Percentiles rank a stretch among this genome's conserved stretches.
phyloP scores from a whole-genome alignment of 1,140 invertebrate genomes.

The Zaprionus lachaisei region DNA sequence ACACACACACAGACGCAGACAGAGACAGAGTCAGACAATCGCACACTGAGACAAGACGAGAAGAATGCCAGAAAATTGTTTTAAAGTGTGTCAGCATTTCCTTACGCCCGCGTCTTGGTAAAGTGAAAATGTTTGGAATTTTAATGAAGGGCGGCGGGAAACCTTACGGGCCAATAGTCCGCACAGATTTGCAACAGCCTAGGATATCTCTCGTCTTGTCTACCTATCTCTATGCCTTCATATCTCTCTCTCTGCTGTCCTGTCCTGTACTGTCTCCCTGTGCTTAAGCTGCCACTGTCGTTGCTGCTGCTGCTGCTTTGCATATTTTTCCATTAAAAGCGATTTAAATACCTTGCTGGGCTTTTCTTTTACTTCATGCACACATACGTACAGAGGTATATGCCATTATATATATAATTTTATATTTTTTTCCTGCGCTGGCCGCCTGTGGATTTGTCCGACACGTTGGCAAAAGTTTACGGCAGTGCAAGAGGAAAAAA shows the following conservation, averaged over 20 bases:
- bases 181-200: constrained; percentile 67
- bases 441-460: constrained; percentile 34
- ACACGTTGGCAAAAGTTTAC: constrained; percentile 51
- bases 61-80: constrained; percentile 78
- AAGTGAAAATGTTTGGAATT: constrained; percentile 81
- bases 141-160: constrained; percentile 71
- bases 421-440: constrained; percentile 20
- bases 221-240: background rate
- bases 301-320: constrained; percentile 53
- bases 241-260: background rate
- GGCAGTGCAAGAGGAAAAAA: no score
- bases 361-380: constrained; percentile 51
- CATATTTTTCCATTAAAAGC: constrained; percentile 82
- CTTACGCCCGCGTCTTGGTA: constrained; percentile 45
- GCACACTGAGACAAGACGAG: constrained; percentile 14
- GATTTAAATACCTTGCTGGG: constrained; percentile 77
- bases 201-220: background rate
- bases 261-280: background rate
- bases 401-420: constrained; percentile 8
- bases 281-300: constrained; percentile 41
- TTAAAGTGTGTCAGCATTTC: constrained; percentile 82
- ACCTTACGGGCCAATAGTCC: constrained; percentile 51
- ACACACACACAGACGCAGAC: background rate
- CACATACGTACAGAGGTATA: constrained; percentile 6
- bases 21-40: background rate